Conservation (phyloP, 2,113 vertebrate genomes). For the Ctenomys sociabilis region DNA sequence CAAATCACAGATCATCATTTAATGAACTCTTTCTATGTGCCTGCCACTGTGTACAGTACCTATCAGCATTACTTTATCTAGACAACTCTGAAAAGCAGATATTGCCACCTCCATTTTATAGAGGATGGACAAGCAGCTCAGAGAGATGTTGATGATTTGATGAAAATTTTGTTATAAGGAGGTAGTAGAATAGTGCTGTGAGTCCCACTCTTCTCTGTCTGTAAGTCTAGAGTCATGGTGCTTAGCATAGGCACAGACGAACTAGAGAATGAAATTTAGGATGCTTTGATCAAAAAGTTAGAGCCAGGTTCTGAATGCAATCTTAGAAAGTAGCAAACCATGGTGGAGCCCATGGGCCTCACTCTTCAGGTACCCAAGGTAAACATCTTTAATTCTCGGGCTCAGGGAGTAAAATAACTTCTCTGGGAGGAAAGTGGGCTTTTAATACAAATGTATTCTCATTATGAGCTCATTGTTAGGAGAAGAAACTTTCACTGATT, state of each 20-base stretch:
- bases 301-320: background rate
- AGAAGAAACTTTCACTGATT: background rate
- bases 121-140: background rate
- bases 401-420: background rate
- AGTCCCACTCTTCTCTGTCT: background rate
- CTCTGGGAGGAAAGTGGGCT: background rate
- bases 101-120: constrained; percentile 33
- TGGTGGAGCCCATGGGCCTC: background rate
- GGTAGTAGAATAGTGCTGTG: background rate
- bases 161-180: constrained; percentile 1
- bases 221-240: background rate
- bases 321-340: background rate
- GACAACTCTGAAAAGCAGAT: constrained; percentile 16
- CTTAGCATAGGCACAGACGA: background rate
- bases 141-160: constrained; percentile 21
- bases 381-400: constrained; percentile 7
- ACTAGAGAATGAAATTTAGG: background rate
- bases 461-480: background rate
- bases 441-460: constrained; percentile 23
- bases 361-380: background rate
- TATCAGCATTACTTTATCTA: background rate
- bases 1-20: constrained; percentile 1
- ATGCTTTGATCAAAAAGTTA: background rate
- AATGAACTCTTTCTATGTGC: background rate
- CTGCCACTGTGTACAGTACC: constrained; percentile 17